phyloP scores from a whole-genome alignment of 1,140 invertebrate species.

The Lamellibrachia luymesi region DNA sequence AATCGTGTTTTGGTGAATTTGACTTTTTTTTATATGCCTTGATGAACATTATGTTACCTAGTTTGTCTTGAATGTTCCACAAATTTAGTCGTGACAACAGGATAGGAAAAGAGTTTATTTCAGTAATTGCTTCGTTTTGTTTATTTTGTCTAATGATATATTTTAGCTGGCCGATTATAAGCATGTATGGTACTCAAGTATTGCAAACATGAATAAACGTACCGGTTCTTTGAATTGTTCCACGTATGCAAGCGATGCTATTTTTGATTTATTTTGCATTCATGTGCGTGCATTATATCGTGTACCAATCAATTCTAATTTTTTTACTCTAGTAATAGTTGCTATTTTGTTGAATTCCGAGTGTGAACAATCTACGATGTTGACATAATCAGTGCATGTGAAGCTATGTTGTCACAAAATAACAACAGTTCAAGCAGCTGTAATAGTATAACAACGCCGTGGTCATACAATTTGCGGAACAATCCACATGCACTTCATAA shows the following conservation, averaged over 20 bases:
- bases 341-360: background rate
- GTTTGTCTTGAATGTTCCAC: background rate
- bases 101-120: background rate
- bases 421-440: background rate
- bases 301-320: background rate
- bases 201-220: background rate
- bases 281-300: background rate
- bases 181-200: background rate
- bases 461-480: too few species aligned
- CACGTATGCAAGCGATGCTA: background rate
- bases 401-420: background rate
- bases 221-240: background rate
- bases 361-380: too few species aligned
- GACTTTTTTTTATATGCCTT: background rate
- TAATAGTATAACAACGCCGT: too few species aligned
- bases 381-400: background rate
- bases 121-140: background rate
- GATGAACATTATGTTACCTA: background rate
- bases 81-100: background rate
- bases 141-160: background rate
- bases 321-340: background rate
- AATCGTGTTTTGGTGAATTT: background rate
- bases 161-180: background rate
- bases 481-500: too few species aligned
- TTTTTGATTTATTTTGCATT: background rate